Percentiles rank a stretch among this genome's conserved stretches.
Conservation (phyloP, 1,140 invertebrate genomes). For the Brachionus koreanus region DNA sequence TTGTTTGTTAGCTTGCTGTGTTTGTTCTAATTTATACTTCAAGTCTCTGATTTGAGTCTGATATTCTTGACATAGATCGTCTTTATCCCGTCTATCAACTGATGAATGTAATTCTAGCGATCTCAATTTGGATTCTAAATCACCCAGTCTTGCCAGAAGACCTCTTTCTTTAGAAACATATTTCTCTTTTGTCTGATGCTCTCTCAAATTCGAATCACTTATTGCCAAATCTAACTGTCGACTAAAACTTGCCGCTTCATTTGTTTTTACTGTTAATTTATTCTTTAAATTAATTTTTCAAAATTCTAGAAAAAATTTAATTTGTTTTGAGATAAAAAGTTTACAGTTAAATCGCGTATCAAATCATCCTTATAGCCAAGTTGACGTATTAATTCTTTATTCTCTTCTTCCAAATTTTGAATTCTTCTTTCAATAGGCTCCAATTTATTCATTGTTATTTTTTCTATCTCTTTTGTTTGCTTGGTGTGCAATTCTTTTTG, state of each 20-base stretch:
- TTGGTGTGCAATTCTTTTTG: not conserved
- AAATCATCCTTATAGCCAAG: conserved; percentile 26
- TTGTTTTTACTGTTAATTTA: conserved; percentile 6
- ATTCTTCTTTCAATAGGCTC: conserved; percentile 27
- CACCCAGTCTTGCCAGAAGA: not conserved
- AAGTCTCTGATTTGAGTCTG: conserved; percentile 35
- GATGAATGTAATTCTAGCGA: not conserved
- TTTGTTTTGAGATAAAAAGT: too few species aligned
- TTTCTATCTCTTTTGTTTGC: not conserved
- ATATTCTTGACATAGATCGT: conserved; percentile 15
- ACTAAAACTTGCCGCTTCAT: conserved; percentile 39
- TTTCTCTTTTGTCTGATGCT: conserved; percentile 41
- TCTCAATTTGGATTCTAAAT: conserved; percentile 33
- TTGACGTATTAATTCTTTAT: conserved; percentile 20
- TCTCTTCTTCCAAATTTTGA: conserved; percentile 26
- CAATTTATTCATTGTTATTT: not conserved
- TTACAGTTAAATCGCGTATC: conserved; percentile 12
- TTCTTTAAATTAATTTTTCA: not conserved
- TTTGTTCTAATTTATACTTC: conserved; percentile 28
- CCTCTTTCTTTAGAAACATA: conserved; percentile 10
- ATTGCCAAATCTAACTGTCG: conserved; percentile 37
- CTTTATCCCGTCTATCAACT: not conserved
- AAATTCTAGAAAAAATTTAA: not conserved
- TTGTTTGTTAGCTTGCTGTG: not conserved
- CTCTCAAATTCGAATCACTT: conserved; percentile 41